Base-by-base conservation (phyloP, 2,797 vertebrate genomes). In the Centropyge bicolor region DNA sequence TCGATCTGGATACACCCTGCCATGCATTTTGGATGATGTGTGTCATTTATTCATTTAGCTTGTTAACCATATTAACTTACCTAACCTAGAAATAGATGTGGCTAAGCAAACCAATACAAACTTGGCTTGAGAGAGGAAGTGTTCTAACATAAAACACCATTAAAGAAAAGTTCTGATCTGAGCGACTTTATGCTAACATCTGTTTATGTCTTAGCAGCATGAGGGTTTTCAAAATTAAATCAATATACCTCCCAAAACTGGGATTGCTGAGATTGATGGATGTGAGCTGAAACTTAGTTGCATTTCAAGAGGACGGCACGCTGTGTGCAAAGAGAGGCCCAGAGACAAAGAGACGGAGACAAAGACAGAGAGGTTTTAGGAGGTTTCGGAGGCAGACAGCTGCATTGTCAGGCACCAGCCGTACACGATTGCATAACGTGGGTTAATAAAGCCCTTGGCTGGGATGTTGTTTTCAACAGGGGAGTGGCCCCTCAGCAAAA, bases 381-480 rank as follows among this genome's bases (percentile, higher is more conserved):
- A 86, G 79, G 82, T 82, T 82, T 62, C 20, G 3, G 70, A 67
- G 81, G 60, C 78, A 67, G 85, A 81, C 70, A 38, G 81, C 80
- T 65, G 85, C 82, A 80, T 87, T 91, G 86, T 93, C 78, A 83
- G 73, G 76, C 79, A 64, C 72, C 45, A 70, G 78, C 68, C 66
- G 51, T 78, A 78, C 84, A 54, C 12, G 80, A 76, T 85, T 90
- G 81, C 89, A 86, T 93, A 92, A 93, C 54, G 31, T n/a, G 62
- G 78, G 81, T 71, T 85, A 86, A 89, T 92, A 89, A 90, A 92
- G 90, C 88, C 73, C 57, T 81, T 49, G 86, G 84, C 86, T 87
- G 72, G 83, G 87, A 87, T 72, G 85, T 82, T 89, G 76, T 86
- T 88, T 89, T 84, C 84, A 85, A 79, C 84, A 72, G 84, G 82